Conservation (phyloP, 2,797 vertebrate species). For the Acanthiza pusilla region DNA sequence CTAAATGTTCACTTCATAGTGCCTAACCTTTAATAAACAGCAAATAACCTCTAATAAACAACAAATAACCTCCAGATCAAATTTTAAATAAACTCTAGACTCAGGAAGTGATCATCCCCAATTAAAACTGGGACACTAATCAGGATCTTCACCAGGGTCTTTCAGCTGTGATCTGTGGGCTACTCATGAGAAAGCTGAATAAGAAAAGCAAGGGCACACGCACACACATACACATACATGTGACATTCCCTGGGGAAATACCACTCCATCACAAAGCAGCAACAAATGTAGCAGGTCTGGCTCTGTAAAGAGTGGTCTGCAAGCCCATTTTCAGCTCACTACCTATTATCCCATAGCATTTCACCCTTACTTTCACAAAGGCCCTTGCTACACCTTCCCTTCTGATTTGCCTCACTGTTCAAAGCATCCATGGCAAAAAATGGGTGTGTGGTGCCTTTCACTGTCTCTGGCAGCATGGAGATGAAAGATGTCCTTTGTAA, state of each 20-base stretch:
- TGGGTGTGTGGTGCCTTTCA: not conserved
- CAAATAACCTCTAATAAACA: not conserved
- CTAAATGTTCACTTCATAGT: not conserved
- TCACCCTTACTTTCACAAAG: not conserved
- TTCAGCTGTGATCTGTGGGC: not conserved
- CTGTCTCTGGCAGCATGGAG: slow-evolving; percentile 13
- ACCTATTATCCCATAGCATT: not conserved
- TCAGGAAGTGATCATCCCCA: not conserved
- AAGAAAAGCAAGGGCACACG: not conserved
- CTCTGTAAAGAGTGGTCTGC: not conserved
- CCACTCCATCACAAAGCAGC: not conserved
- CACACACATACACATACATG: too few relatives aligned
- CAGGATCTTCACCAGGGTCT: not conserved
- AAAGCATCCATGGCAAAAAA: not conserved
- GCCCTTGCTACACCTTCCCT: not conserved
- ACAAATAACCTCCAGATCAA: not conserved
- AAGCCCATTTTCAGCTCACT: not conserved
- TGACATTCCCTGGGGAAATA: not conserved
- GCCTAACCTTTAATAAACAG: not conserved
- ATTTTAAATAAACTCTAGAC: not conserved
- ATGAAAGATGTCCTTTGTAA: slow-evolving; percentile 45
- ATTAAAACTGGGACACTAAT: not conserved
- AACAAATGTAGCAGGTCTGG: not conserved
- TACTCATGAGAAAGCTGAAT: not conserved
- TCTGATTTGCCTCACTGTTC: not conserved